Evolutionary conservation across 2,797 vertebrate species (phyloP), one percentile per base, ranked within the genome.

Genomic region (Sebastes matsubarae): DNA sequence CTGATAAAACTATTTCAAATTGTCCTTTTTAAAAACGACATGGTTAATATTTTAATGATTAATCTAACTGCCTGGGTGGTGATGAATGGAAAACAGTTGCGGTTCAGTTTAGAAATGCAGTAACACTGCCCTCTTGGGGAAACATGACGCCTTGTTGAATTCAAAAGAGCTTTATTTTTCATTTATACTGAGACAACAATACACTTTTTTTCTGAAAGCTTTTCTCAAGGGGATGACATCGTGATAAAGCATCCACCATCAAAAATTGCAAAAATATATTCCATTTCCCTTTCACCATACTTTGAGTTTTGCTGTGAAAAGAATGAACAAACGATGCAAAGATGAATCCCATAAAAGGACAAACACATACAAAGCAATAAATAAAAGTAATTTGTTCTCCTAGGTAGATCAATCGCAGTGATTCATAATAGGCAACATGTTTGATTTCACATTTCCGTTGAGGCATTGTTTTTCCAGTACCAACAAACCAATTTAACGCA

Each of bases 201-300:
- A 92, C 87, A 89, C 50, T 79, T 86, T 83, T 83, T 86, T 87
- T 87, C 65, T 79, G 81, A 92, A 90, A 91, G 77, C 84, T 88
- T 85, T 88, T 92, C 68, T 90, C 73, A 68, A 88, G 75, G 89
- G 73, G 87, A 92, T 80, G 85, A 84, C 77, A 29, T 79, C 30
- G 36, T 80, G 80, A 89, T 77, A 84, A 88, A 85, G 77, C 85
- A 89, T 83, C 85, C 81, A 67, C 84, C 82, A 87, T 91, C 72
- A 76, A 83, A 86, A 88, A 90, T 88, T 93, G 92, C 89, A 94
- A 94, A 94, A 94, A 94, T 93, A 93, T 89, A 89, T 85, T 90
- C 80, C 72, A 81, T 90, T 93, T 94, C 92, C 91, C 89, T 94
- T 94, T 94, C 86, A 88, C 86, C 75, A 36, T 84, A 75, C 76